phyloP scores from a whole-genome alignment of 2,888 invertebrate species.

The Deilephila porcellus region DNA sequence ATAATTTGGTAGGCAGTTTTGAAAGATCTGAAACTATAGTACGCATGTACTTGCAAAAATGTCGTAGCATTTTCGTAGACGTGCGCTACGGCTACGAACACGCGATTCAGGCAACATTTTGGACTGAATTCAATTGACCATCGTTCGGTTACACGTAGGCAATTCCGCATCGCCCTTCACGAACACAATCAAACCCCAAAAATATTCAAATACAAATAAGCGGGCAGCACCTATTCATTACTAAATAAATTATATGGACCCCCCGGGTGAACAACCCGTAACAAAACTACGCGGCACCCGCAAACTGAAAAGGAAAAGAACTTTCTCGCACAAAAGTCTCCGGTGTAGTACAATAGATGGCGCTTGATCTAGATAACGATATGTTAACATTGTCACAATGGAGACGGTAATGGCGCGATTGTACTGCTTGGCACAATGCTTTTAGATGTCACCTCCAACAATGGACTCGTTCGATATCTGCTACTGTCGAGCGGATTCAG shows the following conservation, averaged over 20 bases:
- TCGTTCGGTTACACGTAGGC: background rate
- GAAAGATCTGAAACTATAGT: background rate
- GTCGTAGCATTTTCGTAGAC: slow-evolving; percentile 37
- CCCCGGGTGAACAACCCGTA: slow-evolving; percentile 51
- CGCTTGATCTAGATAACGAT: slow-evolving; percentile 84
- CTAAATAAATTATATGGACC: slow-evolving; percentile 35
- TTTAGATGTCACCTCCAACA: slow-evolving; percentile 80
- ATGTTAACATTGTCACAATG: slow-evolving; percentile 84
- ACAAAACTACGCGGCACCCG: slow-evolving; percentile 58
- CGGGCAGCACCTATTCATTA: slow-evolving; percentile 37
- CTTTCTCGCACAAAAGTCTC: slow-evolving; percentile 72
- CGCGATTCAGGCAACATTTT: slow-evolving; percentile 8
- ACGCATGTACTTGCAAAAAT: background rate
- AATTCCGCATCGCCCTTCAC: background rate
- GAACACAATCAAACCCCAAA: background rate
- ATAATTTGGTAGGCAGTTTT: no score
- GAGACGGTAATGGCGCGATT: slow-evolving; percentile 82
- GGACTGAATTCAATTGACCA: background rate
- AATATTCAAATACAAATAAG: slow-evolving; percentile 13
- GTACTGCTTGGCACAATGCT: slow-evolving; percentile 81
- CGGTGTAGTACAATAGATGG: slow-evolving; percentile 80
- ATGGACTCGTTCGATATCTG: slow-evolving; percentile 76
- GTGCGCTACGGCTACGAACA: slow-evolving; percentile 37
- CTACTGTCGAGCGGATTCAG: slow-evolving; percentile 73
- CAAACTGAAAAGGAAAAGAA: slow-evolving; percentile 63